These are phyloP conservation scores for Vanessa cardui DNA, from an alignment of 2,888 invertebrate genomes.

Conservation along the genomic window DNA sequence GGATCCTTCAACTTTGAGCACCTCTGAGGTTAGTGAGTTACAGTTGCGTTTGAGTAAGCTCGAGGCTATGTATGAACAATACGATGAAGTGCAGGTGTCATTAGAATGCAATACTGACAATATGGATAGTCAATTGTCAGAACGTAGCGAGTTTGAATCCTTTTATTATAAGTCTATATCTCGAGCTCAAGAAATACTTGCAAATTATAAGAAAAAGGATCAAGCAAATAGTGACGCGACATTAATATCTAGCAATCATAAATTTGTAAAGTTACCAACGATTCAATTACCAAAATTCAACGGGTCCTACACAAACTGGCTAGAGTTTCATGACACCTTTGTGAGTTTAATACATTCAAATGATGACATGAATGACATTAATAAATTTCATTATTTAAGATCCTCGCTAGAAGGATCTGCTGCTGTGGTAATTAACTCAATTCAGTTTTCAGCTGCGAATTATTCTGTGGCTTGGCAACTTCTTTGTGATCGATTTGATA, in stretches of 20 bases:
- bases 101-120: conserved; percentile 39
- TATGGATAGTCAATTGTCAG: conserved; percentile 16
- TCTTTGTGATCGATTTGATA: no score
- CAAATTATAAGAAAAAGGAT: conserved; percentile 6
- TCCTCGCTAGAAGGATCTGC: no score
- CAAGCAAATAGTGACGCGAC: conserved; percentile 7
- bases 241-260: conserved; percentile 8
- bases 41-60: conserved; percentile 38
- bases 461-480: no score
- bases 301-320: no score
- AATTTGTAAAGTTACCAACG: conserved; percentile 37
- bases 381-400: no score
- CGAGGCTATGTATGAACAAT: conserved; percentile 36
- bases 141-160: conserved; percentile 19
- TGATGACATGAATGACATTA: no score
- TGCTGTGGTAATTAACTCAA: no score
- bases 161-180: conserved; percentile 27
- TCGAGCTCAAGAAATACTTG: conserved; percentile 1
- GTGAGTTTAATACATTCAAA: no score
- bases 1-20: conserved; percentile 13
- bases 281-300: no score
- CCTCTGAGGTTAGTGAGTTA: conserved; percentile 30
- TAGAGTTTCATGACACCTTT: no score
- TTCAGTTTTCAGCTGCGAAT: no score
- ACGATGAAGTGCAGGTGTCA: conserved; percentile 40